phyloP scores from a whole-genome alignment of 2,797 vertebrate species.

The Anabas testudineus region DNA sequence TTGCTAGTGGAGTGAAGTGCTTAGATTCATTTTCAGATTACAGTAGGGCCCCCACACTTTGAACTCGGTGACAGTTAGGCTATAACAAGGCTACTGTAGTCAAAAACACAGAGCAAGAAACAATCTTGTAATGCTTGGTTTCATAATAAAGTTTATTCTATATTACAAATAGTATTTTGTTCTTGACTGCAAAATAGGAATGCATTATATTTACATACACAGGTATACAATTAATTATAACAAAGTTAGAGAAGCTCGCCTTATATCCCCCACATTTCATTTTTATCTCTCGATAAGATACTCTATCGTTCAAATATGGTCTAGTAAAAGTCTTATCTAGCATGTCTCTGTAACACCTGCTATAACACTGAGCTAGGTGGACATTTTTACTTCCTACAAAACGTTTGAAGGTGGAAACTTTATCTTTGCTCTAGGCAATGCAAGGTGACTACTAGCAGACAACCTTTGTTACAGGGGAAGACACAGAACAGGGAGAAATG shows the following conservation, averaged over 20 bases:
- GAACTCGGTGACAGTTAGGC: background rate
- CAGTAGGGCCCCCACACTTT: background rate
- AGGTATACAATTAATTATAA: conserved; percentile 99
- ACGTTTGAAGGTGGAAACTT: conserved; percentile 90
- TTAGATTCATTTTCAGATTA: conserved; percentile 8
- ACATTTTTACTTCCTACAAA: conserved; percentile 86
- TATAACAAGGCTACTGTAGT: background rate
- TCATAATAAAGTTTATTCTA: conserved; percentile 99
- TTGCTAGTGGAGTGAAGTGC: background rate
- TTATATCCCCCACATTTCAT: conserved; percentile 95
- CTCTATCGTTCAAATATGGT: conserved; percentile 89
- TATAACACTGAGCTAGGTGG: conserved; percentile 94
- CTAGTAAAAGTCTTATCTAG: conserved; percentile 91
- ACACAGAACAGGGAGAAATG: conserved; percentile 55
- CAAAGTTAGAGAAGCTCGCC: conserved; percentile 99
- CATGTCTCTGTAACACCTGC: conserved; percentile 89
- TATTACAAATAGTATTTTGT: conserved; percentile 99
- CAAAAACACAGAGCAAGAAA: conserved; percentile 40
- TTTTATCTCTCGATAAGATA: conserved; percentile 91
- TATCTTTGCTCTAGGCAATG: conserved; percentile 82
- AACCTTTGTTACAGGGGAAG: conserved; percentile 66
- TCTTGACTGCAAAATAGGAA: conserved; percentile 99
- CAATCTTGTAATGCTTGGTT: conserved; percentile 79
- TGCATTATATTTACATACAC: conserved; percentile 99
- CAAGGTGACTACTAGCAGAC: conserved; percentile 52